Conservation (phyloP, 2,797 vertebrate genomes). For the Xenentodon cancila region DNA sequence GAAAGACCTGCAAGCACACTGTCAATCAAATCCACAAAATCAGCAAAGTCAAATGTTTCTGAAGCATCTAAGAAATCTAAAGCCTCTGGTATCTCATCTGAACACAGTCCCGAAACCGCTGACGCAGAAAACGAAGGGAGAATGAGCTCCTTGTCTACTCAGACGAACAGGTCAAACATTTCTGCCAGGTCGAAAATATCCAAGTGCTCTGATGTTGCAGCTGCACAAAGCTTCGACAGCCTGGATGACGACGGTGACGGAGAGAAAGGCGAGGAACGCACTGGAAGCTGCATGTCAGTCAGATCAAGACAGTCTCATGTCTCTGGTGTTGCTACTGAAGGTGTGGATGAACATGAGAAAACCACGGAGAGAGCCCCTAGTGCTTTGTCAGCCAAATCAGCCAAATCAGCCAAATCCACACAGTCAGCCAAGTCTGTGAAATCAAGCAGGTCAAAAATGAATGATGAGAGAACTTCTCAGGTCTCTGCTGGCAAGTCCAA, state of each 20-base stretch:
- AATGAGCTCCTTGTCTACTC: conserved; percentile 39
- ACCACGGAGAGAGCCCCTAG: conserved; percentile 8
- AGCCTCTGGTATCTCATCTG: conserved; percentile 18
- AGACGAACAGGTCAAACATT: conserved; percentile 52
- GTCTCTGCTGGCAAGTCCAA: conserved; percentile 30
- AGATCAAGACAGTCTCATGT: conserved; percentile 32
- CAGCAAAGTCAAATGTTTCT: conserved; percentile 57
- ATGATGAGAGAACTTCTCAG: conserved; percentile 31
- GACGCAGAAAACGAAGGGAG: conserved; percentile 39
- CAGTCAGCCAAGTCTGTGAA: conserved; percentile 45
- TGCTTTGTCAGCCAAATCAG: conserved; percentile 54
- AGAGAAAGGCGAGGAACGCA: conserved; percentile 50
- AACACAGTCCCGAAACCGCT: conserved; percentile 18
- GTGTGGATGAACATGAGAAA: conserved; percentile 14
- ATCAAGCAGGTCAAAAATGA: conserved; percentile 34
- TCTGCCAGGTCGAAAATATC: conserved; percentile 57
- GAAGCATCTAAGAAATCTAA: conserved; percentile 58
- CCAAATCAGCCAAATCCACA: conserved; percentile 52
- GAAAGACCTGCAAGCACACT: conserved; percentile 49
- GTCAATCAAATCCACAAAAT: conserved; percentile 57
- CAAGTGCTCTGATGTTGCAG: conserved; percentile 44
- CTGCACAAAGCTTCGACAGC: conserved; percentile 16
- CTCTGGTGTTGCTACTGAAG: conserved; percentile 28
- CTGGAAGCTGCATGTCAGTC: conserved; percentile 47
- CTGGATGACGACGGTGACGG: conserved; percentile 13